Percentiles rank a stretch among this genome's conserved stretches.
These are phyloP conservation scores for Salminus brasiliensis DNA, from an alignment of 2,113 vertebrate genomes.

Conservation along the genomic window DNA sequence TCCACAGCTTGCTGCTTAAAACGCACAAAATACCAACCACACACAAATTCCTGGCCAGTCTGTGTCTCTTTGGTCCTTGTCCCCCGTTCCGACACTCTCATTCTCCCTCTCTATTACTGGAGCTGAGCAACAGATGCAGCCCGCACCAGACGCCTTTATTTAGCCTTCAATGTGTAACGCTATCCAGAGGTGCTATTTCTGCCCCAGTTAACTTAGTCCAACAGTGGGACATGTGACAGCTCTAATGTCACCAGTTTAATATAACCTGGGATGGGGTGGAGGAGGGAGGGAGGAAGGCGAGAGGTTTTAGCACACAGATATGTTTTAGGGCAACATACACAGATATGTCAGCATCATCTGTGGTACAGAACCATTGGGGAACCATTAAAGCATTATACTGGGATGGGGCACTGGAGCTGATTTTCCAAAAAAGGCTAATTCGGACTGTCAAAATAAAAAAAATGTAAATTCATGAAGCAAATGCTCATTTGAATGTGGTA, in stretches of 20 bases:
- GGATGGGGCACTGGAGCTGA: neutral
- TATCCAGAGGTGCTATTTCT: constrained; percentile 80
- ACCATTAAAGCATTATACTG: neutral
- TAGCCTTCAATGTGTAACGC: constrained; percentile 77
- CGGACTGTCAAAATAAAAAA: no score
- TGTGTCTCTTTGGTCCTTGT: constrained; percentile 26
- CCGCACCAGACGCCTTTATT: constrained; percentile 76
- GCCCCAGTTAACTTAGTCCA: constrained; percentile 61
- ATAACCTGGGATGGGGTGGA: constrained; percentile 61
- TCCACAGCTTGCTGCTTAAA: no score
- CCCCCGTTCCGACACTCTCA: neutral
- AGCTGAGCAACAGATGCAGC: constrained; percentile 74
- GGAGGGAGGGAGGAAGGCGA: constrained; percentile 50
- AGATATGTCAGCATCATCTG: neutral
- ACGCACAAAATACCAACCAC: neutral
- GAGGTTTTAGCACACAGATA: no score
- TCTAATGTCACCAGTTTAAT: constrained; percentile 77
- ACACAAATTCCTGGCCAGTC: neutral
- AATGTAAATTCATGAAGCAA: no score
- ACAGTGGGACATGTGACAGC: constrained; percentile 66
- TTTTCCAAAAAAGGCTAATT: neutral
- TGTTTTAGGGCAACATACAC: constrained; percentile 54
- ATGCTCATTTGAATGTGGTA: no score
- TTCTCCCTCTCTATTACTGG: constrained; percentile 65
- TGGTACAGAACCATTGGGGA: neutral